A percentile compares a stretch with the other conserved stretches of the same genome.
Conservation (phyloP, 30 jellyfish, hydroid and myxozoan genomes). For the Pelagia noctiluca region DNA sequence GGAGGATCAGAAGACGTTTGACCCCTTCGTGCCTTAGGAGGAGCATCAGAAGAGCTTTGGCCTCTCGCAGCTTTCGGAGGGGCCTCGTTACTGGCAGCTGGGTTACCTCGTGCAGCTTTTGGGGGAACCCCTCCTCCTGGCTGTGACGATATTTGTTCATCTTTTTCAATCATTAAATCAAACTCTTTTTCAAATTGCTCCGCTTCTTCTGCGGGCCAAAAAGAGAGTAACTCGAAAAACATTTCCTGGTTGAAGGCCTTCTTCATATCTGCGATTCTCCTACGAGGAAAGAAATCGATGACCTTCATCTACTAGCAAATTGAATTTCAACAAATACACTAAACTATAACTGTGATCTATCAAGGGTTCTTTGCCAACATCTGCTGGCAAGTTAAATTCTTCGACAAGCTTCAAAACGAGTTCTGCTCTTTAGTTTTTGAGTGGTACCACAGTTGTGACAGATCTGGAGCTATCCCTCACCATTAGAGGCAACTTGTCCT, state of each 20-base stretch:
- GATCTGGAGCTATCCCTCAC: too few relatives aligned
- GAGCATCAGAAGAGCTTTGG: background rate
- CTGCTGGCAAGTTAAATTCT: too few relatives aligned
- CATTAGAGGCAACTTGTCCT: too few relatives aligned
- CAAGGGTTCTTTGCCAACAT: too few relatives aligned
- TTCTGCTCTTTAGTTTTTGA: too few relatives aligned
- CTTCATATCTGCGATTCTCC: constrained; percentile 53
- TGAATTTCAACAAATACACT: background rate
- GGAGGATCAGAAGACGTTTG: constrained; percentile 11
- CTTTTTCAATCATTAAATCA: constrained; percentile 38
- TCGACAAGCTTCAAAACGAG: too few relatives aligned
- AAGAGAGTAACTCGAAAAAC: constrained; percentile 79
- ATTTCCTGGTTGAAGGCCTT: constrained; percentile 69
- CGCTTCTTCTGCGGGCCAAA: constrained; percentile 76
- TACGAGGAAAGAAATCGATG: background rate
- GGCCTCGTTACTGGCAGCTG: background rate
- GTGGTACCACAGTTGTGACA: too few relatives aligned
- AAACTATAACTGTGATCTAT: too few relatives aligned
- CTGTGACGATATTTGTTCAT: constrained; percentile 11
- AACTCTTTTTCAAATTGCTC: constrained; percentile 42
- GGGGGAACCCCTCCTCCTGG: constrained; percentile 45
- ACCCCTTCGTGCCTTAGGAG: background rate
- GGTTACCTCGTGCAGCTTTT: background rate
- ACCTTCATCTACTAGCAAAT: background rate
- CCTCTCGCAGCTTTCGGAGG: background rate